Evolutionary conservation across 2,797 vertebrate species (phyloP).

Genomic region (Rallus crepitans): DNA sequence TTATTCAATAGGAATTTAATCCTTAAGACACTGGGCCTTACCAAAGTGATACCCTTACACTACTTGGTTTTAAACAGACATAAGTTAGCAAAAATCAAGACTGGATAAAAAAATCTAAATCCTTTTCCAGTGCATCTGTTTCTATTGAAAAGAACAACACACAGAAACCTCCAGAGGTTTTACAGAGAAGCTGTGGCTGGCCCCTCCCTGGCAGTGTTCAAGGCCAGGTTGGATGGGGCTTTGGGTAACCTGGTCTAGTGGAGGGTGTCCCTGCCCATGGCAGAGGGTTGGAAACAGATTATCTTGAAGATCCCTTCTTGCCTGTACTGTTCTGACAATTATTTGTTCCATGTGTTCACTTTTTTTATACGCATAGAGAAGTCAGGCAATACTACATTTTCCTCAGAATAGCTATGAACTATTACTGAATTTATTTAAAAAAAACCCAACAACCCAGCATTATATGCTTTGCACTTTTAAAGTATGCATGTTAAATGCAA

Average conservation of each 20-base stretch:
- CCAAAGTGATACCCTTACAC: background rate
- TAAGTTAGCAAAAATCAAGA: no score
- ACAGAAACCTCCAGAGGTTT: no score
- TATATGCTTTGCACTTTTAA: background rate
- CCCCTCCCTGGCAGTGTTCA: no score
- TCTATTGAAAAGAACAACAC: no score
- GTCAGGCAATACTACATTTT: background rate
- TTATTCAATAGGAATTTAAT: background rate
- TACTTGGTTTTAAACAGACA: background rate
- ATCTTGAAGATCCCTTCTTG: no score
- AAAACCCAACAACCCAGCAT: background rate
- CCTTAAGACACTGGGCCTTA: background rate
- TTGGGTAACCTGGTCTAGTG: no score
- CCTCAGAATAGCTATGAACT: background rate
- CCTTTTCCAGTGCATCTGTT: no score
- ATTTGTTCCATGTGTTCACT: background rate
- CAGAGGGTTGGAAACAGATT: no score
- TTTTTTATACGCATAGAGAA: background rate
- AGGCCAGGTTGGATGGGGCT: no score
- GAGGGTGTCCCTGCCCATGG: no score
- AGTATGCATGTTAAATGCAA: background rate
- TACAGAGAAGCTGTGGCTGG: no score
- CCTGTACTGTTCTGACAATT: background rate
- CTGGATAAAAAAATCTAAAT: no score
- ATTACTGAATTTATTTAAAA: background rate